Conservation (phyloP, 2,113 vertebrate species). For the Electrona antarctica region DNA sequence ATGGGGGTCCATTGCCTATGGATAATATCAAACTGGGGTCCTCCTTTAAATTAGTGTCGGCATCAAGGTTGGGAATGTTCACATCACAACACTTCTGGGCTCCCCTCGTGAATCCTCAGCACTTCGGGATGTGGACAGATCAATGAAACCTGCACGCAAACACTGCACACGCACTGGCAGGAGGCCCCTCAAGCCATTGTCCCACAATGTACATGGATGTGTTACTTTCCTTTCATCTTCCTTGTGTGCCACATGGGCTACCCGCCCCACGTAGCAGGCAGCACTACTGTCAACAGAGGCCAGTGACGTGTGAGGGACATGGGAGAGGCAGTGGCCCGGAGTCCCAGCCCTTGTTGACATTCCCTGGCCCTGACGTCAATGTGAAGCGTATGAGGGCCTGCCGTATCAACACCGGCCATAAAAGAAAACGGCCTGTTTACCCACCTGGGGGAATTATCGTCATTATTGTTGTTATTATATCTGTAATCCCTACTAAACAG, state of each 20-base stretch:
- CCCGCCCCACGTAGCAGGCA: conserved; percentile 22
- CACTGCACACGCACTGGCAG: not conserved
- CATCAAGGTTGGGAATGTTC: too few species aligned
- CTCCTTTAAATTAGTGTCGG: too few species aligned
- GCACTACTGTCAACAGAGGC: conserved; percentile 49
- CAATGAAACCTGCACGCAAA: conserved; percentile 43
- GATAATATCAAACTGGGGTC: too few species aligned
- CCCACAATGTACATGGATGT: conserved; percentile 58
- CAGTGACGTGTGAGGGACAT: conserved; percentile 50
- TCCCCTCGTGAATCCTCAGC: conserved; percentile 10
- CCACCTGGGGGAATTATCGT: conserved; percentile 46
- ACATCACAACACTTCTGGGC: too few species aligned
- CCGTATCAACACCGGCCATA: conserved; percentile 52
- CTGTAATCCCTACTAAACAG: too few species aligned
- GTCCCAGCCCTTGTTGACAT: conserved; percentile 75
- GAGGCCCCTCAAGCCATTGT: not conserved
- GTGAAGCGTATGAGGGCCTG: conserved; percentile 21
- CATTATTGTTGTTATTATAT: too few species aligned
- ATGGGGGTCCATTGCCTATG: too few species aligned
- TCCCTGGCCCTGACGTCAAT: conserved; percentile 74
- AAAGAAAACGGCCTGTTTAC: conserved; percentile 65
- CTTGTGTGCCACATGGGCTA: conserved; percentile 21
- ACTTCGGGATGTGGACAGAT: conserved; percentile 30
- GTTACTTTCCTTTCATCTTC: conserved; percentile 55
- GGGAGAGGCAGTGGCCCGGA: conserved; percentile 58